phyloP scores from a whole-genome alignment of 2,888 invertebrate genomes.

The Harpalus rufipes region DNA sequence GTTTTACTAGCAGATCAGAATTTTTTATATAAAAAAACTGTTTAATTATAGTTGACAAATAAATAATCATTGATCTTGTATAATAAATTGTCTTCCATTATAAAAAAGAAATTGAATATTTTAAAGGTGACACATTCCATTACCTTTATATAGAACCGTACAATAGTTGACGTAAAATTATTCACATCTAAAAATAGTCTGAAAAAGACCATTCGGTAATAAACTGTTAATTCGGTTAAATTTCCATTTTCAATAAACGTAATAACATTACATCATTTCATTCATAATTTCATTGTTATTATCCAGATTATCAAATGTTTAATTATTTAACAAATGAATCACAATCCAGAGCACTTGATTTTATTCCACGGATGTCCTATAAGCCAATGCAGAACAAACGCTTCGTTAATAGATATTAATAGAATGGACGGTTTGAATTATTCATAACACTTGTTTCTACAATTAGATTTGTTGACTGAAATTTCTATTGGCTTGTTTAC shows the following conservation, averaged over 20 bases:
- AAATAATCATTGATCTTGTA: no score
- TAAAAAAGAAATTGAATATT: not conserved
- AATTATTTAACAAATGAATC: constrained; percentile 25
- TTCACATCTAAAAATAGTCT: constrained; percentile 29
- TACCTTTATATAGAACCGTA: constrained; percentile 6
- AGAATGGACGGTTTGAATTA: constrained; percentile 59
- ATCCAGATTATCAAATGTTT: constrained; percentile 17
- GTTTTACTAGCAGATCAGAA: no score
- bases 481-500: constrained; percentile 55
- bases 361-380: constrained; percentile 19
- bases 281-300: constrained; percentile 33
- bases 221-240: constrained; percentile 3
- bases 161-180: constrained; percentile 11
- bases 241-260: constrained; percentile 14
- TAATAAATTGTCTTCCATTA: no score
- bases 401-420: constrained; percentile 66
- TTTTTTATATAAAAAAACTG: no score
- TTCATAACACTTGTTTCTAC: constrained; percentile 59
- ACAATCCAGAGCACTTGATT: constrained; percentile 6
- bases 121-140: not conserved
- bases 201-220: constrained; percentile 15
- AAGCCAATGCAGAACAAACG: constrained; percentile 28
- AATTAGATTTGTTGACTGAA: constrained; percentile 59
- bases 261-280: constrained; percentile 30
- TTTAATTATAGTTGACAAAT: no score